Evolutionary conservation across 2,113 vertebrate species (phyloP), one percentile per base, ranked within the genome.

Genomic region (Daphoenositta chrysoptera): DNA sequence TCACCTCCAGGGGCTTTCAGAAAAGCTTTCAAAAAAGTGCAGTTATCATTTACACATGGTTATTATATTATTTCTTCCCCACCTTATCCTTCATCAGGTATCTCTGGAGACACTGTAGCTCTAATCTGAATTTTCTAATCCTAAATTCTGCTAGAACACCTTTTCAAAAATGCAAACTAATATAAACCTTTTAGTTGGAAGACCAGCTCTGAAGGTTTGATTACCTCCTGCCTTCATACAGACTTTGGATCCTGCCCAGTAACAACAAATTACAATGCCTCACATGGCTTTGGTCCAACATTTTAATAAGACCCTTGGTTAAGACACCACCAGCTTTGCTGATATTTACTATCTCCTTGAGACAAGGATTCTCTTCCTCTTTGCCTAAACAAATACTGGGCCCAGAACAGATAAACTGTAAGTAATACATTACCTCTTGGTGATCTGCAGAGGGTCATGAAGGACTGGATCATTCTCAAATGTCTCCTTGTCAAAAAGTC

Each of bases 401-500:
- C 8, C 19, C 30, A 86, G 11, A 88, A 54, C 3, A 77, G 35
- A 56, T 0, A 33, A 40, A 57, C 20, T 35, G 4, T 7, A 82
- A 69, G 42, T 53, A 91, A 93, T 21, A 17, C 11, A 72, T 95
- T 98, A 99, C 99, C 99, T 99, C 96, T 99, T 99, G 82, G 99
- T 99, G 95, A 99, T 99, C 91, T 99, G 98, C 80, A 99, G 97
- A 20, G 99, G 99, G 94, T 99, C 98, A 7, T 97, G 97, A 64
- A 99, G 98, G 30, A 98, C 97, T n/a, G 97, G 98, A 92, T 99
- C 98, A 87, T 96, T 98, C 89, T 99, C 98, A 97, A 99, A 99
- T 12, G 98, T 98, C 96, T 99, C 99, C 94, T 99, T 99, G 97
- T 99, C 99, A 89, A 99, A 99, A 92, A 99, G 98, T n/a, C 99